Evolutionary conservation across 2,797 vertebrate genomes (phyloP).

Genomic region (Schizopygopsis malacanthus): DNA sequence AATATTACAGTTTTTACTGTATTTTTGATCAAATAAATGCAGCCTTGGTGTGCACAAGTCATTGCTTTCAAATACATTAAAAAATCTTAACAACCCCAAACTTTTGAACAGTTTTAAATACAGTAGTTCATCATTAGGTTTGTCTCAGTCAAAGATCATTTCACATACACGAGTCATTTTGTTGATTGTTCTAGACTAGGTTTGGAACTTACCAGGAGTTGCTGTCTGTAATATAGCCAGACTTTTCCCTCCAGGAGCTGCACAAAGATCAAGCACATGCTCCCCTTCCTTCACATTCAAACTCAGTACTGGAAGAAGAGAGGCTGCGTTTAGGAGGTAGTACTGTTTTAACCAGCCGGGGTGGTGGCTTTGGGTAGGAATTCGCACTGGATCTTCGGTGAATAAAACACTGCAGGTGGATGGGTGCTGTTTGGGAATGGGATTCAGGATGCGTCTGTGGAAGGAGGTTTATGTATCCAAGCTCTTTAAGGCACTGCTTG

Average conservation of each 20-base stretch:
- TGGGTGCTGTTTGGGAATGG: constrained; percentile 41
- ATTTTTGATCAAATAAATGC: not conserved
- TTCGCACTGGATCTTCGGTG: constrained; percentile 72
- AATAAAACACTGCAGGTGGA: constrained; percentile 84
- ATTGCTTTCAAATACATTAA: not conserved
- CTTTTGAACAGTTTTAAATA: not conserved
- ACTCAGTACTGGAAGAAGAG: constrained; percentile 90
- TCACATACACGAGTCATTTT: not conserved
- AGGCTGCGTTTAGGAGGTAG: constrained; percentile 93
- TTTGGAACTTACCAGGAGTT: constrained; percentile 82
- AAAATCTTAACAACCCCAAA: not conserved
- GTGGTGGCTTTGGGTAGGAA: constrained; percentile 86
- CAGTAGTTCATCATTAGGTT: not conserved
- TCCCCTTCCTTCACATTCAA: constrained; percentile 86
- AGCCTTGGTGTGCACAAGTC: not conserved
- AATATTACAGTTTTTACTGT: not conserved
- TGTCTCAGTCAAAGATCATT: not conserved
- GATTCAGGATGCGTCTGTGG: constrained; percentile 54
- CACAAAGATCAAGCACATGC: constrained; percentile 91
- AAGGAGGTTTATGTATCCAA: constrained; percentile 81
- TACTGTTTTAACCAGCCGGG: constrained; percentile 87
- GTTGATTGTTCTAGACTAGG: not conserved
- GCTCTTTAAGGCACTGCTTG: constrained; percentile 73
- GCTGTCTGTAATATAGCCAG: constrained; percentile 87
- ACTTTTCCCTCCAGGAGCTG: constrained; percentile 95